These are phyloP conservation scores for Lamellibrachia luymesi DNA, from an alignment of 1,140 invertebrate genomes.

Conservation along the genomic window DNA sequence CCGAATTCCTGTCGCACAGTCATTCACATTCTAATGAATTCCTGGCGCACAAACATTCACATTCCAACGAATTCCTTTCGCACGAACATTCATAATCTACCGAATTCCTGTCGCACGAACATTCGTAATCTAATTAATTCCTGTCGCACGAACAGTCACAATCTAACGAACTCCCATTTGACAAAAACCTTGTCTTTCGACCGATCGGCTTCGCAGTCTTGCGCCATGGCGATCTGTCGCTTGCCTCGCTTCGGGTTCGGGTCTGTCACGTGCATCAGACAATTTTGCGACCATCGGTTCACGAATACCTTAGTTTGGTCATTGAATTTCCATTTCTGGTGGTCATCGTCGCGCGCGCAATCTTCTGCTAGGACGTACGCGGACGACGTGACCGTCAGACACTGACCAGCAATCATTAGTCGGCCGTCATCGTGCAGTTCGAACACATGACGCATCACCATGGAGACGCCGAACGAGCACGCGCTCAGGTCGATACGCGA, in stretches of 20 bases:
- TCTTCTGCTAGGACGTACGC: constrained; percentile 22
- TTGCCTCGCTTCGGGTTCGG: constrained; percentile 19
- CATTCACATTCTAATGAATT: too few species aligned
- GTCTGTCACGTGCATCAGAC: constrained; percentile 30
- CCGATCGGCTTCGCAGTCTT: constrained; percentile 19
- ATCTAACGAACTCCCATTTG: constrained; percentile 19
- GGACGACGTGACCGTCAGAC: constrained; percentile 19
- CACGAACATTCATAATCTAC: neutral
- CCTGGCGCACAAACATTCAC: neutral
- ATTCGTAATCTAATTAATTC: neutral
- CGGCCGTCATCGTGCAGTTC: constrained; percentile 18
- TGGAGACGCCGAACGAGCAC: constrained; percentile 17
- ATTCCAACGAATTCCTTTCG: neutral
- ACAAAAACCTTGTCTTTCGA: constrained; percentile 17
- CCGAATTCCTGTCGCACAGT: too few species aligned
- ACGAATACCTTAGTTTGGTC: constrained; percentile 15
- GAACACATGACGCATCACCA: constrained; percentile 11
- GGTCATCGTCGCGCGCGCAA: constrained; percentile 12
- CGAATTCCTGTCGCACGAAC: neutral
- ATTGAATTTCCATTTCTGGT: constrained; percentile 26
- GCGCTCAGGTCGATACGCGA: constrained; percentile 20
- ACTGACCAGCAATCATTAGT: constrained; percentile 3
- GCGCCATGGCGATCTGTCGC: constrained; percentile 29
- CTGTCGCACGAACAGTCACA: neutral
- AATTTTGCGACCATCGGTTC: constrained; percentile 23